Evolutionary conservation across 2,113 vertebrate genomes (phyloP), one percentile per base, ranked within the genome.

Genomic region (Globicephala melas): DNA sequence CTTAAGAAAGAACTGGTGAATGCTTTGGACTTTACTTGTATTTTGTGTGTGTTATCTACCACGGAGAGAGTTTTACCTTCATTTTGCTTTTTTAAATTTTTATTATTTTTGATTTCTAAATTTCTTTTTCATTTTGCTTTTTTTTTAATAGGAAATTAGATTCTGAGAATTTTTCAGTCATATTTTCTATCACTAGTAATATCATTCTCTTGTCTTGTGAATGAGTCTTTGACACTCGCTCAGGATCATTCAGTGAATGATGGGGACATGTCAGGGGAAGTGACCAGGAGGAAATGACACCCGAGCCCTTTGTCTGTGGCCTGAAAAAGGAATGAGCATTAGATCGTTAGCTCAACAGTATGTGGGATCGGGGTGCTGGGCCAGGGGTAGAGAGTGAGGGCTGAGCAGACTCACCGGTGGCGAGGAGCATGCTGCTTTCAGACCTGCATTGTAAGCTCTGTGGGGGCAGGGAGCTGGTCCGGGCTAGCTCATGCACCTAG

Each of bases 1-100:
- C 20, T 89, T 91, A 73, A 85, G 21, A 76, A 82, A 93, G 85
- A 95, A 68, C 50, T 85, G 58, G 44, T 65, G 18, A 76, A 38
- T 50, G 44, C 47, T 89, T 96, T 76, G 36, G 31, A 60, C n/a
- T 79, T 84, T 9, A 67, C 14, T 73, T 93, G 58, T 77, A 33
- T 55, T 91, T 87, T 76, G 26, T 38, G 33, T 38, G 20, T 17
- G 4, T 88, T 88, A 73, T 68, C 53, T 38, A 55, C n/a, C 65
- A 18, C 21, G 36, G 12, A 68, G 74, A 90, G 60, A 62, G 2
- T 63, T 79, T 82, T 62, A 26, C 18, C 76, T 88, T 23, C 6
- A 2, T 58, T 21, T 77, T 58, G 6, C 18, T 77, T n/a, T 44
- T 28, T 63, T 83, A 21, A 2, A 1, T 53, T 84, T 90, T 93